phyloP scores from a whole-genome alignment of 2,888 invertebrate species.

The Ennomos erosarius region DNA sequence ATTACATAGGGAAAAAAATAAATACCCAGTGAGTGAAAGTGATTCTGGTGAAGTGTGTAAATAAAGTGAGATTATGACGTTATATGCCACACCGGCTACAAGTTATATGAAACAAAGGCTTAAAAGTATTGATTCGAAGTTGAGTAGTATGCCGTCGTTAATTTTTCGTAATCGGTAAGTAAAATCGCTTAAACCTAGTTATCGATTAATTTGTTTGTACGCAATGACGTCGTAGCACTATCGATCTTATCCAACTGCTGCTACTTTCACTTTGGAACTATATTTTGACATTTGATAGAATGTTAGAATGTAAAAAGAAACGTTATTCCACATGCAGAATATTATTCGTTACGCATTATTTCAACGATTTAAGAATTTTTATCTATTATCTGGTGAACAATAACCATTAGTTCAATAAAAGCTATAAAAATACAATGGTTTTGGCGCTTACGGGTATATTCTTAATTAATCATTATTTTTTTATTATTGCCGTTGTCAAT shows the following conservation, averaged over 20 bases:
- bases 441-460: too few species aligned
- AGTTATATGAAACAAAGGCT: conserved; percentile 79
- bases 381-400: too few species aligned
- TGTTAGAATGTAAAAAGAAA: conserved; percentile 53
- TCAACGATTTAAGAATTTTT: too few species aligned
- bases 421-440: too few species aligned
- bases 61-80: conserved; percentile 83
- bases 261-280: conserved; percentile 48
- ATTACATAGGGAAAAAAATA: conserved; percentile 60
- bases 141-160: conserved; percentile 86
- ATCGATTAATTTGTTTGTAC: conserved; percentile 47
- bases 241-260: conserved; percentile 52
- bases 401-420: too few species aligned
- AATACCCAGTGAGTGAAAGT: conserved; percentile 61
- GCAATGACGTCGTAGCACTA: conserved; percentile 54
- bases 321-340: too few species aligned
- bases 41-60: conserved; percentile 62
- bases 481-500: neutral
- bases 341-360: too few species aligned
- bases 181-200: conserved; percentile 27
- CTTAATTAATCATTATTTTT: too few species aligned
- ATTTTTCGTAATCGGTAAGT: conserved; percentile 88
- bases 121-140: conserved; percentile 73
- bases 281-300: conserved; percentile 15
- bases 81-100: conserved; percentile 79